Base-by-base conservation (phyloP, 1,140 invertebrate genomes). In the Triops cancriformis region DNA sequence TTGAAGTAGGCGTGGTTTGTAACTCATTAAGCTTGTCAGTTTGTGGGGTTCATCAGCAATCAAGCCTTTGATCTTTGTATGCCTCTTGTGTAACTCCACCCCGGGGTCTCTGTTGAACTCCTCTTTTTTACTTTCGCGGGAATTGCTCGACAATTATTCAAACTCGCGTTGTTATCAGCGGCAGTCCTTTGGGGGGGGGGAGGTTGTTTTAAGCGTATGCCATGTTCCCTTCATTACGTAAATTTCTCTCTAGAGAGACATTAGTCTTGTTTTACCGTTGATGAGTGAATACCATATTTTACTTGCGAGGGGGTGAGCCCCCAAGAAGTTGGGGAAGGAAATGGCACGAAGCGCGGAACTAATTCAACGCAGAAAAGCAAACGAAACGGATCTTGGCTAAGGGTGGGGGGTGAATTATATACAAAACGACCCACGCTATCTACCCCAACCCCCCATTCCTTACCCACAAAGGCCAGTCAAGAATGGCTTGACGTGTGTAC, bases 201-300 rank as follows among this genome's bases (percentile, higher is more conserved):
- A n/a, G 2, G 10, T 64, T 64, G 51, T 23, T 64, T 10, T 64
- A 64, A 64, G 51, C 31, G 2, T 37, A 37, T 64, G 23, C 51
- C 51, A 64, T 64, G 51, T 64, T 64, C 51, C 51, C 51, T 64
- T 64, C 51, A 64, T 64, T 64, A 64, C 51, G 51, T 14, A 64
- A 64, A 64, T 64, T 64, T 64, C 51, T 64, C 51, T 64, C 51
- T 64, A 64, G 51, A 23, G 51, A 64, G 51, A 64, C 51, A 64
- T n/a, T n/a, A 64, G 51, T 64, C 51, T 64, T 64, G 51, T 64
- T 9, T 64, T 64, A 18, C 51, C 51, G 10, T 64, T 64, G 51
- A 64, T 64, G 51, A 64, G 51, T 23, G 51, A 64, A 64, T 64
- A 14, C 51, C n/a, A 64, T 64, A 64, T 64, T 64, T 64, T 64